A percentile compares a stretch with the other conserved stretches of the same genome.
Evolutionary conservation across 2,113 vertebrate species (phyloP).

Genomic region (Elachura formosa): DNA sequence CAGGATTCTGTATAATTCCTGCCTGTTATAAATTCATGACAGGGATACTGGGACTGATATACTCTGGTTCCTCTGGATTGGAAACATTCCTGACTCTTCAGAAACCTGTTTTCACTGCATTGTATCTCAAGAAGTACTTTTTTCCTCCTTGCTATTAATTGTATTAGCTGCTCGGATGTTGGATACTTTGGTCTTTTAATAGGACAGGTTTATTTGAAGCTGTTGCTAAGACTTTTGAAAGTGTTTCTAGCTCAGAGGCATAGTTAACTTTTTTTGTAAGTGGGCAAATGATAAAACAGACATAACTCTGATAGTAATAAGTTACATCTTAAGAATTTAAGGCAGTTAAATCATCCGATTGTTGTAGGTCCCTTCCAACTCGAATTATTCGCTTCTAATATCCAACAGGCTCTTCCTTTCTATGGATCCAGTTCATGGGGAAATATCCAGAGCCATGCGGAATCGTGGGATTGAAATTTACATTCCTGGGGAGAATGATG

Average conservation of each 20-base stretch:
- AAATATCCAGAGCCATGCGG: conserved; percentile 97
- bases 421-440: conserved; percentile 93
- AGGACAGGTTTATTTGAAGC: neutral
- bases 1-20: neutral
- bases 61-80: neutral
- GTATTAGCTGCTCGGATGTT: neutral
- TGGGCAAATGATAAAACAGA: neutral
- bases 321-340: neutral
- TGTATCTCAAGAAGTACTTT: neutral
- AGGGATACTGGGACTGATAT: neutral
- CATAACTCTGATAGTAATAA: neutral
- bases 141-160: neutral
- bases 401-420: conserved; percentile 87
- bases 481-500: conserved; percentile 83
- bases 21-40: neutral
- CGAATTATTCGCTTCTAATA: neutral
- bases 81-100: neutral
- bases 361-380: neutral
- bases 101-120: neutral
- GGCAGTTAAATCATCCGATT: neutral
- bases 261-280: neutral
- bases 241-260: neutral
- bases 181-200: neutral
- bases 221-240: neutral
- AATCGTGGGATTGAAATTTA: conserved; percentile 95